Percentiles rank a stretch among this genome's conserved stretches.
Evolutionary conservation across 2,113 vertebrate genomes (phyloP).

Genomic region (Barnardius zonarius): DNA sequence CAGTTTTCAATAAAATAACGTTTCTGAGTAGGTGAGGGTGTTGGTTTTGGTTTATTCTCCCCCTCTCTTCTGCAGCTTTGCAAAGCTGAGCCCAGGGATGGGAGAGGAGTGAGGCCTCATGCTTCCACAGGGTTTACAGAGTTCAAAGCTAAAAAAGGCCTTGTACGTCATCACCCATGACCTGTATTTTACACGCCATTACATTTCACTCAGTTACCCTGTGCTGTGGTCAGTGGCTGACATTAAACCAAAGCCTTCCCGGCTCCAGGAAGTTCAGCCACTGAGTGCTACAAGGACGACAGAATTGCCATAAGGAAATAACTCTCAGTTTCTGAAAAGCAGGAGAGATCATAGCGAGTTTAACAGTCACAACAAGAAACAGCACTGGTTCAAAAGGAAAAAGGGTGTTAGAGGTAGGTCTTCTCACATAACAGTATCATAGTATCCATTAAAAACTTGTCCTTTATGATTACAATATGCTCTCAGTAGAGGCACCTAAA

Average conservation of each 20-base stretch:
- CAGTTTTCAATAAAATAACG: neutral
- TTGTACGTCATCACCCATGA: neutral
- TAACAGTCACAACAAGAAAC: neutral
- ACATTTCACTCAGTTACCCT: neutral
- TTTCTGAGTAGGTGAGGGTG: rapidly evolving
- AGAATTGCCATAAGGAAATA: neutral
- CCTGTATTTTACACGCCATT: neutral
- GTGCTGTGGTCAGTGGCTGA: neutral
- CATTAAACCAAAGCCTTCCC: neutral
- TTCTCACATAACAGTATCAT: neutral
- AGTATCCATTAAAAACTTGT: neutral
- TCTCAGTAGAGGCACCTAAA: neutral
- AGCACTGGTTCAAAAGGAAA: neutral
- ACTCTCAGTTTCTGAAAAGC: neutral
- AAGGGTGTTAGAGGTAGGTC: neutral
- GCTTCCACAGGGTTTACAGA: neutral
- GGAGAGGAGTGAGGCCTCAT: neutral
- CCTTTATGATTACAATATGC: rapidly evolving
- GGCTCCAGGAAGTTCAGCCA: neutral
- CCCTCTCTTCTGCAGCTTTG: neutral
- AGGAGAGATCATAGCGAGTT: rapidly evolving
- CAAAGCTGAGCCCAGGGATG: neutral
- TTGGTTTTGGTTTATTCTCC: neutral
- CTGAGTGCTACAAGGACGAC: neutral
- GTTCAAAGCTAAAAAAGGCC: neutral